phyloP scores from a whole-genome alignment of 2,888 invertebrate species.

The Lasius platythorax region DNA sequence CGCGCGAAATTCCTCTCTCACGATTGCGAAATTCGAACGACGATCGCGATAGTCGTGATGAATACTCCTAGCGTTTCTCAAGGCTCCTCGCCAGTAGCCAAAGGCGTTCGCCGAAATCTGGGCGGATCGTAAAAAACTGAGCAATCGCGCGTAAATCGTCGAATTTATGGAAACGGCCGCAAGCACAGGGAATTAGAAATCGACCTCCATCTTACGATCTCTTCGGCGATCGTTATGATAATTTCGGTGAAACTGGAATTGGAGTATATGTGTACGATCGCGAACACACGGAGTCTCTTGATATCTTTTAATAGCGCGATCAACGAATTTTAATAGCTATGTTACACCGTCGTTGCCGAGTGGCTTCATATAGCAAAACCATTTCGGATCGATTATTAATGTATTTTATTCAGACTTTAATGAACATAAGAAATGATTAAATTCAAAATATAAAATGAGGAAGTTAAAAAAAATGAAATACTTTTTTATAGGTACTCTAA shows the following conservation, averaged over 20 bases:
- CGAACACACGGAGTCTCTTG: not conserved
- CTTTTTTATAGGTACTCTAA: not conserved
- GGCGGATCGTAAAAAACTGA: constrained; percentile 79
- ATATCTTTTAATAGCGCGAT: constrained; percentile 18
- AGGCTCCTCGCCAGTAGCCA: constrained; percentile 25
- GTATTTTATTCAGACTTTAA: not conserved
- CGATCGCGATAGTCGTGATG: constrained; percentile 57
- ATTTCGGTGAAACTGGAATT: constrained; percentile 79
- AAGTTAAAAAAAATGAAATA: not conserved
- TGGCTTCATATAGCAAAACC: not conserved
- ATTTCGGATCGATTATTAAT: constrained; percentile 7
- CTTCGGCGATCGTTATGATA: constrained; percentile 76
- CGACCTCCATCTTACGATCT: constrained; percentile 78
- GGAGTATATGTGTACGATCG: constrained; percentile 71
- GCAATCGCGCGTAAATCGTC: constrained; percentile 78
- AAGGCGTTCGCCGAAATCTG: constrained; percentile 65
- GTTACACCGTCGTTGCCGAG: constrained; percentile 7
- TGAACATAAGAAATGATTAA: not conserved
- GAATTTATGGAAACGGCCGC: constrained; percentile 80
- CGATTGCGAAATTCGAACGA: constrained; percentile 63
- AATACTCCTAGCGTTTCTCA: constrained; percentile 55
- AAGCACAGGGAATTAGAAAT: constrained; percentile 80
- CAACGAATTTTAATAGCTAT: constrained; percentile 24
- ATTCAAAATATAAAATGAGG: not conserved
- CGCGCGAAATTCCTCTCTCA: constrained; percentile 16